phyloP scores from a whole-genome alignment of 1,140 invertebrate genomes.

The Camponotus floridanus region DNA sequence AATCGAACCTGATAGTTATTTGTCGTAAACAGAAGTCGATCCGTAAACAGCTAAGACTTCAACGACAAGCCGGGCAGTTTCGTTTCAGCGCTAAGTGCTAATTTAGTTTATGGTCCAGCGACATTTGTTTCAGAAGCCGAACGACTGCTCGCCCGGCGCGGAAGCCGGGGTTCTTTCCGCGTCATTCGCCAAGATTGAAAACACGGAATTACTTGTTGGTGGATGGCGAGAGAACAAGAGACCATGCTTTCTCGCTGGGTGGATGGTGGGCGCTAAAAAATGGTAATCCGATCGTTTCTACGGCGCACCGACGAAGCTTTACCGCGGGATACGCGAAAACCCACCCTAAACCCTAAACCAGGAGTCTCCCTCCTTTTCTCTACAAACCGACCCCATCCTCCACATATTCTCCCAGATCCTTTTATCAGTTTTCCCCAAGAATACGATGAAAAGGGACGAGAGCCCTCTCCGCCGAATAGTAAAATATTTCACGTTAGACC shows the following conservation, averaged over 20 bases:
- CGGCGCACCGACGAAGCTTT: constrained; percentile 65
- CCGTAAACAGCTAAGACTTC: constrained; percentile 28
- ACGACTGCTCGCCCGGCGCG: background rate
- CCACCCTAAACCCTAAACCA: constrained; percentile 62
- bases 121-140: constrained; percentile 50
- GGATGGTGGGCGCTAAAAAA: constrained; percentile 72
- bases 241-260: background rate
- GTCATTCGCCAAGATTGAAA: constrained; percentile 76
- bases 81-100: constrained; percentile 53
- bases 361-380: constrained; percentile 45
- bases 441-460: constrained; percentile 59
- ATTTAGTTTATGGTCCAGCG: constrained; percentile 57
- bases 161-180: constrained; percentile 59
- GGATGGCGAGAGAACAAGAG: constrained; percentile 21
- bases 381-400: constrained; percentile 39
- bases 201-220: constrained; percentile 74
- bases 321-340: constrained; percentile 56
- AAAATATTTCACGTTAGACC: constrained; percentile 69
- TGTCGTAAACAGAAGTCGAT: constrained; percentile 13
- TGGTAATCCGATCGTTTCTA: constrained; percentile 77
- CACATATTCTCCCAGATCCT: constrained; percentile 45
- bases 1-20: constrained; percentile 35
- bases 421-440: constrained; percentile 70
- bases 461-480: constrained; percentile 37
- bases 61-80: constrained; percentile 18